These are phyloP conservation scores for Phyllopteryx taeniolatus DNA, from an alignment of 2,113 vertebrate species.

Conservation along the genomic window DNA sequence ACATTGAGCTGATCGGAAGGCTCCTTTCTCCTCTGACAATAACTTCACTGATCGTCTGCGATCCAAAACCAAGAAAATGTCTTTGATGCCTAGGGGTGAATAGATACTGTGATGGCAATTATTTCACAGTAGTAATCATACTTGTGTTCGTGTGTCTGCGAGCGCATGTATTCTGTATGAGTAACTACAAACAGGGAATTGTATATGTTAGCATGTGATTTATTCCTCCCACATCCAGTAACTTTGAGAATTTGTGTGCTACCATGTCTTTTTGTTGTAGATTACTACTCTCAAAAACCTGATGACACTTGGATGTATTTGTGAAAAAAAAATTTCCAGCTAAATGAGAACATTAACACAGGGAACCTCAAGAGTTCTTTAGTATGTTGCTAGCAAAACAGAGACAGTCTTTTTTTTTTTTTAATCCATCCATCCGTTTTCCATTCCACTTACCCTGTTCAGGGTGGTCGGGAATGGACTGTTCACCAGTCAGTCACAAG, in stretches of 20 bases:
- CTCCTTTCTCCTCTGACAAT: constrained; percentile 51
- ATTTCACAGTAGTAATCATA: constrained; percentile 52
- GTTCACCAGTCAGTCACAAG: no score
- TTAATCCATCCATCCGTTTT: no score
- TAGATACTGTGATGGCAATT: constrained; percentile 58
- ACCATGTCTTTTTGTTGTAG: background rate
- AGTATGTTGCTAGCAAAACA: no score
- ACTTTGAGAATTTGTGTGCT: constrained; percentile 12
- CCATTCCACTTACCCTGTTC: no score
- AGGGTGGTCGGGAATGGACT: no score
- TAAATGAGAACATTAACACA: no score
- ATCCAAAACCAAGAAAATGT: constrained; percentile 51
- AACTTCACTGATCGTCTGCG: constrained; percentile 53
- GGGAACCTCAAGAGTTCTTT: no score
- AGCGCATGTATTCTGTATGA: constrained; percentile 4
- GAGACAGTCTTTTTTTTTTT: no score
- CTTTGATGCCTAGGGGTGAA: constrained; percentile 62
- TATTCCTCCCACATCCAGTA: constrained; percentile 12
- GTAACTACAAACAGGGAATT: constrained; percentile 6
- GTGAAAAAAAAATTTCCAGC: no score
- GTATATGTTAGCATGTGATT: constrained; percentile 14
- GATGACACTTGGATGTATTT: no score
- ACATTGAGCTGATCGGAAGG: constrained; percentile 39
- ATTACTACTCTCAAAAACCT: background rate
- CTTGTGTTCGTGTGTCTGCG: constrained; percentile 22